These are phyloP conservation scores for Phoebastria nigripes DNA, from an alignment of 2,797 vertebrate species.

Conservation along the genomic window DNA sequence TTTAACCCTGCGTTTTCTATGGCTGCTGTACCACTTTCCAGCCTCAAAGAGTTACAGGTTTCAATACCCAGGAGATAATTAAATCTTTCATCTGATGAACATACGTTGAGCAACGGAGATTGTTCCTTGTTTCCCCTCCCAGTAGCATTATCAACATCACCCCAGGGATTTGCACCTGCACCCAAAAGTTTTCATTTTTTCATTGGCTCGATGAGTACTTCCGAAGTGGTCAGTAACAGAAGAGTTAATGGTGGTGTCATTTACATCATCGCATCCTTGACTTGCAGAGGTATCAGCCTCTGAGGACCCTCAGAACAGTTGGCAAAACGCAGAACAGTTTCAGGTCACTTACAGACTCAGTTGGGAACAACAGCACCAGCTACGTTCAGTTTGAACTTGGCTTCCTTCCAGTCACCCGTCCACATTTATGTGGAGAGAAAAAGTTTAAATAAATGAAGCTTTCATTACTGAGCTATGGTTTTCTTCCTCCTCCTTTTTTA, in stretches of 20 bases:
- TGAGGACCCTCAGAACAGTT: neutral
- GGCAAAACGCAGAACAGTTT: neutral
- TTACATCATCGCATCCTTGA: neutral
- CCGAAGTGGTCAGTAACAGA: neutral
- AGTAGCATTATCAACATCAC: neutral
- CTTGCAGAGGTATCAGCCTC: neutral
- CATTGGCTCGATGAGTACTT: neutral
- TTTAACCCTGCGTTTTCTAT: neutral
- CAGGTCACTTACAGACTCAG: neutral
- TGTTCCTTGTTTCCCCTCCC: neutral
- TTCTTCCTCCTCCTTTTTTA: neutral
- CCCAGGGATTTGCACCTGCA: neutral
- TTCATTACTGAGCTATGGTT: neutral
- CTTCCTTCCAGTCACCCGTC: neutral
- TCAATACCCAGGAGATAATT: constrained; percentile 4
- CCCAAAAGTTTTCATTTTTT: too few relatives aligned
- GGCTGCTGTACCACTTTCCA: neutral
- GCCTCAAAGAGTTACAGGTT: neutral
- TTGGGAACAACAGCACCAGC: neutral
- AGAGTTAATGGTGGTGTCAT: neutral
- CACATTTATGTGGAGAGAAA: neutral
- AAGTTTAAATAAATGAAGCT: neutral
- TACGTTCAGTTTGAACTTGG: neutral
- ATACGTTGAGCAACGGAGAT: neutral
- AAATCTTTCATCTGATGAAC: neutral